Conservation (phyloP, 2,888 invertebrate genomes). For the Caradrina clavipalpis region DNA sequence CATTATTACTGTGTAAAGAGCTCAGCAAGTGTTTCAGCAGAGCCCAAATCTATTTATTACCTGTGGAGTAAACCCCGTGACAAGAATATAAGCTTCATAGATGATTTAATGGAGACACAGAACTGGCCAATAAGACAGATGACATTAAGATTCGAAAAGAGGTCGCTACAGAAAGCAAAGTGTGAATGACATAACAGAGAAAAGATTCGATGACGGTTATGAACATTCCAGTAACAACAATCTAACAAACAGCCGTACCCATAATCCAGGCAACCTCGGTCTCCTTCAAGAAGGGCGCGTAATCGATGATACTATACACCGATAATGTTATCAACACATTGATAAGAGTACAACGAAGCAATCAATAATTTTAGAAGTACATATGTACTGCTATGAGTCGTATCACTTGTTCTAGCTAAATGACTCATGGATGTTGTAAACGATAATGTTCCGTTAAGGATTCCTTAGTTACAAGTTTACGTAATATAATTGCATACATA, state of each 20-base stretch:
- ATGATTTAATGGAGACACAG: not conserved
- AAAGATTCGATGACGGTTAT: not conserved
- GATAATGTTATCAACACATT: conserved; percentile 54
- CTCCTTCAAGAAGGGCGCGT: conserved; percentile 56
- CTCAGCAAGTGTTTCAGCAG: not conserved
- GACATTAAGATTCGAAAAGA: not conserved
- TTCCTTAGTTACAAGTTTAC: conserved; percentile 18
- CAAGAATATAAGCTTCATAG: not conserved
- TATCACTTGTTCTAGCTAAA: conserved; percentile 54
- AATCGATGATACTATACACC: conserved; percentile 47
- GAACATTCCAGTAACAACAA: conserved; percentile 20
- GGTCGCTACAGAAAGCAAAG: not conserved
- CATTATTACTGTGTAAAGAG: not conserved
- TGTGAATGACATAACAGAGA: not conserved
- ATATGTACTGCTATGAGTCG: conserved; percentile 26
- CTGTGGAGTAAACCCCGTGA: not conserved
- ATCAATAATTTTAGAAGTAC: conserved; percentile 61
- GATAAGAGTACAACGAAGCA: conserved; percentile 45
- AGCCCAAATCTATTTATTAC: not conserved
- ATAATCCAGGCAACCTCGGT: conserved; percentile 23
- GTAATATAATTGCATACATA: conserved; percentile 26
- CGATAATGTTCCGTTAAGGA: conserved; percentile 37
- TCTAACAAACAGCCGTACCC: conserved; percentile 13
- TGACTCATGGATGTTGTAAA: conserved; percentile 49
- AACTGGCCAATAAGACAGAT: not conserved